Conservation (phyloP, 2,797 vertebrate genomes). For the Lateolabrax maculatus region DNA sequence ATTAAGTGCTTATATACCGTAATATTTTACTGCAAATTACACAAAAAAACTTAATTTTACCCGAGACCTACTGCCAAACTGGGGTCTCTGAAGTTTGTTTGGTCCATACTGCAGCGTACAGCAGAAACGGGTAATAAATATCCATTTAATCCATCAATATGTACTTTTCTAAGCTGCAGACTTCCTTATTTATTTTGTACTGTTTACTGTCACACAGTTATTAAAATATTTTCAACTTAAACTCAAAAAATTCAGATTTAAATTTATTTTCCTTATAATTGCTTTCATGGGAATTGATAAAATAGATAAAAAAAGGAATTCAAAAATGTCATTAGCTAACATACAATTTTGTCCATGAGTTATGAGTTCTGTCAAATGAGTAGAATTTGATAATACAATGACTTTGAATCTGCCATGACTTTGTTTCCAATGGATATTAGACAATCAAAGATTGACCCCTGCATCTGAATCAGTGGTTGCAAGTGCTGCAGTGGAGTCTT, state of each 20-base stretch:
- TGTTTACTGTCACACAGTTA: background rate
- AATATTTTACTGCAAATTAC: too few species aligned
- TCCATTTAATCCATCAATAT: too few species aligned
- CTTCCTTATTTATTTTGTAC: background rate
- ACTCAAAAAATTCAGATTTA: too few species aligned
- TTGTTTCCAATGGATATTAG: slow-evolving; percentile 1
- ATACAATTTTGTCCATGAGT: too few species aligned
- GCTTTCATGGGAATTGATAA: background rate
- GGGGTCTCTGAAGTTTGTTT: too few species aligned
- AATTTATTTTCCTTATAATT: background rate
- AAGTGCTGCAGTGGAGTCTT: background rate
- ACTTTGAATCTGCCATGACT: background rate
- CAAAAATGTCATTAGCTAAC: too few species aligned
- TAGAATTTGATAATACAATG: background rate
- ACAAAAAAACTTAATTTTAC: too few species aligned
- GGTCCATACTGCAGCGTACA: too few species aligned
- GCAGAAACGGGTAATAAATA: too few species aligned
- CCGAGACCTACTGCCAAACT: too few species aligned
- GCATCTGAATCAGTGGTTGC: background rate
- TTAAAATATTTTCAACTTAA: background rate
- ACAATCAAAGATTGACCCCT: background rate
- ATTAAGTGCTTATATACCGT: too few species aligned
- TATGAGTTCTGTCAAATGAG: background rate
- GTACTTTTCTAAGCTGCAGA: too few species aligned
- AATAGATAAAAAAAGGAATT: background rate